Evolutionary conservation across 2,888 invertebrate genomes (phyloP), one percentile per base, ranked within the genome.

Genomic region (Leptothorax acervorum): DNA sequence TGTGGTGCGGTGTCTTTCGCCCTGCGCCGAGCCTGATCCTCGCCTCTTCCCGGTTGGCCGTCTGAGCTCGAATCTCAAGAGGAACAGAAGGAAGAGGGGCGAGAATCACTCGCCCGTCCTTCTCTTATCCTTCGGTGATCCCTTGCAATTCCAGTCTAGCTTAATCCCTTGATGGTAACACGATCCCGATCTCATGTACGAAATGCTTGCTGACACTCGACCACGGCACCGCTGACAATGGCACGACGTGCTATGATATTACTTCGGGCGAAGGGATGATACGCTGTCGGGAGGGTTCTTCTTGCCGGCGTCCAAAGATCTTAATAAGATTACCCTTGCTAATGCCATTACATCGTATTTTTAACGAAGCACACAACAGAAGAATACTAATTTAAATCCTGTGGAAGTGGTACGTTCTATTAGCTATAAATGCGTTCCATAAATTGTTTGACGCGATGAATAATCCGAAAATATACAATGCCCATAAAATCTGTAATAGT

Each of bases 101-200:
- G 73, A 45, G 39, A 71, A 71, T 83, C 84, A 60, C 71, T 60
- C 70, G 78, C 63, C 78, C 83, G 70, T 85, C 73, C 82, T 79
- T 74, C 83, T 83, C 85, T 87, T 81, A 89, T 89, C 90, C 88
- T 86, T 76, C 57, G 65, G 85, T 76, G 90, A 88, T 90, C 87
- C 85, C 86, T 66, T 66, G 89, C 88, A 91, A 90, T 91, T 90
- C 86, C 85, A 90, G 92, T 88, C 85, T 84, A 84, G 86, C 85
- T 89, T 91, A 89, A 92, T 91, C 90, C 89, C 88, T 87, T 83
- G 91, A 90, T 88, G 86, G 87, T 91, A 90, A 90, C 90, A 78
- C 87, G 90, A 90, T 90, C 90, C 71, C 66, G 84, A 88, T 88
- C 85, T 75, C 42, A 65, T 85, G 75, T 85, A 78, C 85, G 84